Conservation (phyloP, 35 echinoderm and acorn worm species). For the Eucidaris tribuloides region DNA sequence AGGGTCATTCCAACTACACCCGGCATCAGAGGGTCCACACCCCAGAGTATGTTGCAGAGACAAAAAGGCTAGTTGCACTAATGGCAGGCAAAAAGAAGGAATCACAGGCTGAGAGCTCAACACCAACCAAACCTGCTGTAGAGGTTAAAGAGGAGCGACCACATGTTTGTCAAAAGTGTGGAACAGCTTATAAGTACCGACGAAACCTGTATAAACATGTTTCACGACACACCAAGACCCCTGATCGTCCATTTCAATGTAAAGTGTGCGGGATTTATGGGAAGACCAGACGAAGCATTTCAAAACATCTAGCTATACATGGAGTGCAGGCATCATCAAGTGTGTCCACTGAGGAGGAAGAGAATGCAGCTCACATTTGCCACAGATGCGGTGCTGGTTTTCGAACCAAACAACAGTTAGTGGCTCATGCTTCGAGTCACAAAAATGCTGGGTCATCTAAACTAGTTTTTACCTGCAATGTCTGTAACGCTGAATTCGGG, state of each 20-base stretch:
- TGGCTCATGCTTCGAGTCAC: neutral
- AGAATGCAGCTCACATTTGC: neutral
- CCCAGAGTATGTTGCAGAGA: neutral
- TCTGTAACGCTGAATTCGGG: neutral
- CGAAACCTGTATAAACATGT: neutral
- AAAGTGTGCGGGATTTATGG: conserved; percentile 9
- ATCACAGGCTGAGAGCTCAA: neutral
- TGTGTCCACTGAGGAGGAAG: neutral
- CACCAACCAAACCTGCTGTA: neutral
- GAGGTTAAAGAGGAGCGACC: neutral
- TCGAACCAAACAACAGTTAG: neutral
- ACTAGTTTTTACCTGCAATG: neutral
- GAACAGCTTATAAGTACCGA: conserved; percentile 1
- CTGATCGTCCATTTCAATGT: conserved; percentile 13
- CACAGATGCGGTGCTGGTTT: neutral
- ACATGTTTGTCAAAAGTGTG: conserved; percentile 16
- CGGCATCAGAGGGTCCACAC: conserved; percentile 16
- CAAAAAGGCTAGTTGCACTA: neutral
- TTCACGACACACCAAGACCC: neutral
- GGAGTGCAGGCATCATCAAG: neutral
- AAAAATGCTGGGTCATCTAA: neutral
- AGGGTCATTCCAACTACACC: conserved; percentile 13
- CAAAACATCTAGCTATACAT: neutral
- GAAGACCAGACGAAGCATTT: neutral
- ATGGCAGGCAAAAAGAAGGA: neutral